phyloP scores from a whole-genome alignment of 2,888 invertebrate species.

The Apamea anceps region DNA sequence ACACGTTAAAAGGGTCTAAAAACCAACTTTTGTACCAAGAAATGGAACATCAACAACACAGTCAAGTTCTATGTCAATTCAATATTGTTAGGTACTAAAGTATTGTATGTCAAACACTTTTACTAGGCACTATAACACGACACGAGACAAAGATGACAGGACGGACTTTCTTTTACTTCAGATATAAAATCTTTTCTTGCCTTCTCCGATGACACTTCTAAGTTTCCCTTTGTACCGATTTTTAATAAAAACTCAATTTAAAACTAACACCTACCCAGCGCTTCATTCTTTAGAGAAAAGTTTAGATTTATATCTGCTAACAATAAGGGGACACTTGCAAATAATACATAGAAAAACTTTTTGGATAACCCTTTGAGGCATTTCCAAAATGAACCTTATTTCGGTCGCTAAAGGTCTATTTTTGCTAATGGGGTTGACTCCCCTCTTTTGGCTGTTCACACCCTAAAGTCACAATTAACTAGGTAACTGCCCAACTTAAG shows the following conservation, averaged over 20 bases:
- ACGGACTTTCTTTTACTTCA: conserved; percentile 16
- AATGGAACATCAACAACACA: not conserved
- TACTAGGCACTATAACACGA: conserved; percentile 1
- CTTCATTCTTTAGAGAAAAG: conserved; percentile 30
- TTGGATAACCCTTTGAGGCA: conserved; percentile 24
- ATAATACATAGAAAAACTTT: conserved; percentile 49
- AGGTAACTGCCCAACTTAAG: conserved; percentile 49
- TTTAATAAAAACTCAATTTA: conserved; percentile 24
- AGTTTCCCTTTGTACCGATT: conserved; percentile 33
- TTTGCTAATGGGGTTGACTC: not conserved
- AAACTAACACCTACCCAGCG: conserved; percentile 28
- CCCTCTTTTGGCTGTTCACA: conserved; percentile 28
- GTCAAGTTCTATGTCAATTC: conserved; percentile 17
- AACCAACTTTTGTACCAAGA: not conserved
- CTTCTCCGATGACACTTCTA: conserved; percentile 23
- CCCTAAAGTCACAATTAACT: conserved; percentile 52
- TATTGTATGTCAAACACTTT: conserved; percentile 41
- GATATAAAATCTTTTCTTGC: conserved; percentile 44
- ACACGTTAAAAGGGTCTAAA: not conserved
- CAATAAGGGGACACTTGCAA: conserved; percentile 34
- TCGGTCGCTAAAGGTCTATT: conserved; percentile 14
- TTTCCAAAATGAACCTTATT: conserved; percentile 33
- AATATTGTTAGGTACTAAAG: conserved; percentile 9
- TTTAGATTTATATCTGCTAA: conserved; percentile 59
- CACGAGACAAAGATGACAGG: conserved; percentile 15